Percentiles rank a stretch among this genome's conserved stretches.
phyloP scores from a whole-genome alignment of 2,888 invertebrate species.

The Hydriomena furcata region DNA sequence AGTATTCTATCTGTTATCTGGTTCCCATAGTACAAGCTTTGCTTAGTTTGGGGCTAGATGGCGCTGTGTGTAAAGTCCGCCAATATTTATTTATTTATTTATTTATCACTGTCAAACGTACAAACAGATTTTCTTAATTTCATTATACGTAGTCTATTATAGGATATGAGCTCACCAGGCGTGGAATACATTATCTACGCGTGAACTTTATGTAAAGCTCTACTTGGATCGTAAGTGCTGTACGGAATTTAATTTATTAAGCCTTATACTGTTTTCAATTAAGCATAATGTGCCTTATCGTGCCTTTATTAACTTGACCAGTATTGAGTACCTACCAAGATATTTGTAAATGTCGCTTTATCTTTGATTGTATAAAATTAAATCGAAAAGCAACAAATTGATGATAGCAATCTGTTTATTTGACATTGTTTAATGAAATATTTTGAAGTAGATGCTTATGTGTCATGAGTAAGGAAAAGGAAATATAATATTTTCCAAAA shows the following conservation, averaged over 20 bases:
- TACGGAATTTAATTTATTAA: slow-evolving; percentile 51
- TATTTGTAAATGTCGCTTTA: slow-evolving; percentile 28
- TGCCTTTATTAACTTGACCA: slow-evolving; percentile 42
- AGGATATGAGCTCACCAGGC: slow-evolving; percentile 77
- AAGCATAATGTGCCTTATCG: slow-evolving; percentile 48
- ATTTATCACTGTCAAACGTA: slow-evolving; percentile 33
- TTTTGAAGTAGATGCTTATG: too few species aligned
- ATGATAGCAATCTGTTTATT: slow-evolving; percentile 8
- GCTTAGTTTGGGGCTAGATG: too few species aligned
- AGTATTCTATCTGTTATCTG: too few species aligned
- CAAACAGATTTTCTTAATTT: slow-evolving; percentile 18
- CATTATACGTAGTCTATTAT: slow-evolving; percentile 65
- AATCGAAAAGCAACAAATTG: slow-evolving; percentile 10
- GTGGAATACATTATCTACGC: slow-evolving; percentile 78
- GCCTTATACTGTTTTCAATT: slow-evolving; percentile 52
- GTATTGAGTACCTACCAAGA: slow-evolving; percentile 39
- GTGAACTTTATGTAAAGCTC: slow-evolving; percentile 74
- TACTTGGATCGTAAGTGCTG: slow-evolving; percentile 46
- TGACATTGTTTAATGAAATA: too few species aligned
- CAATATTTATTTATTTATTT: too few species aligned
- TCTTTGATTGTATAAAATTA: not conserved
- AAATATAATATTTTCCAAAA: too few species aligned
- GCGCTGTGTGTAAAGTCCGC: too few species aligned
- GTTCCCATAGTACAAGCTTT: too few species aligned
- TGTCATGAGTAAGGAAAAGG: too few species aligned